Evolutionary conservation across 2,797 vertebrate genomes (phyloP), one percentile per base, ranked within the genome.

Genomic region (Platyrinchus mystaceus): DNA sequence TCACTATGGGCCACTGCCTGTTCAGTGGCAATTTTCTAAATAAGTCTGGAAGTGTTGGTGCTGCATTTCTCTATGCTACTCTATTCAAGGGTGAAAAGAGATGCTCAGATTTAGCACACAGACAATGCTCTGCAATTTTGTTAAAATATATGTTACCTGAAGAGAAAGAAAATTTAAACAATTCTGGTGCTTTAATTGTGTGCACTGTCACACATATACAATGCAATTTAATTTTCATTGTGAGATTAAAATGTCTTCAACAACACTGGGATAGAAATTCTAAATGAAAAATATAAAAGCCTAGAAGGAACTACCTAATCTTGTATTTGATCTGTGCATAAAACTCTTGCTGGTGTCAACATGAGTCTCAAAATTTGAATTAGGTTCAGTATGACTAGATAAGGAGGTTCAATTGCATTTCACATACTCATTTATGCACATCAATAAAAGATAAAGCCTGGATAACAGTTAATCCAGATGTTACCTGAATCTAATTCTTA

Each of bases 381-480:
- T 84, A 67, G 34, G 53, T 64, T 68, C 69, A 32, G 16, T 78
- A 28, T 49, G 80, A 75, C 58, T 90, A 43, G 60, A 82, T 71
- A 87, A 78, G 37, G 30, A 73, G 43, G n/a, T 87, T 94, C 60
- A 75, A 4, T 86, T 93, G 69, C 36, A 59, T 81, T 88, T 94
- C 39, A 84, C 2, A 0, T 59, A 82, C 64, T 92, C 67, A 52
- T 93, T 92, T 92, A 84, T 86, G 63, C 70, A 39, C 50, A 73
- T 37, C 60, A 93, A 18, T 84, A 63, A 28, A 60, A 90, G 69
- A 80, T 89, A 69, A 95, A 74, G 56, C 37, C 64, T 77, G 43
- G 50, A 77, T 93, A 92, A 58, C 19, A 59, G 28, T 84, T 95
- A 94, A 85, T 94, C 68, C 78, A 87, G 80, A 67, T 30, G 86